Evolutionary conservation across 1,140 invertebrate species (phyloP).

Genomic region (Papilio xuthus): DNA sequence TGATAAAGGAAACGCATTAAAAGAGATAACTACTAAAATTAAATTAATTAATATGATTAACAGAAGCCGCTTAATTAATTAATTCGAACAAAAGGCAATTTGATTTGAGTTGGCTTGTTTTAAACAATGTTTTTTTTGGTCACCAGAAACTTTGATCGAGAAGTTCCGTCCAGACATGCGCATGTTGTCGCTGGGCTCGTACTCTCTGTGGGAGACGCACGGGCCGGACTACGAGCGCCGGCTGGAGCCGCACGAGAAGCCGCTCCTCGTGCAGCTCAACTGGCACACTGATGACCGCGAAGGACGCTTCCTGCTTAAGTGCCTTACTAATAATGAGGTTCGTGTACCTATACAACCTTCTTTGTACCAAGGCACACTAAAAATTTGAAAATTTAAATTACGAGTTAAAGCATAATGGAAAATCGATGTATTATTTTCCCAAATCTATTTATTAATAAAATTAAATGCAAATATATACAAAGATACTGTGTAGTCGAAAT

Average conservation of each 20-base stretch:
- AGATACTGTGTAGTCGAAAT: not conserved
- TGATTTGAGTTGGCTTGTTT: not conserved
- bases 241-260: constrained; percentile 94
- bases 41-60: not conserved
- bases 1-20: not conserved
- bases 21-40: not conserved
- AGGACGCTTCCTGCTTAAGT: constrained; percentile 96
- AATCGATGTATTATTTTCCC: not conserved
- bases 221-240: constrained; percentile 97
- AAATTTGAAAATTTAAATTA: no score
- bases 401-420: not conserved
- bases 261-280: constrained; percentile 98
- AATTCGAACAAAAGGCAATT: not conserved
- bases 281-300: constrained; percentile 99
- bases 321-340: constrained; percentile 69
- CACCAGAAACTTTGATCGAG: constrained; percentile 94
- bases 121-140: constrained; percentile 7
- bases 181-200: constrained; percentile 97
- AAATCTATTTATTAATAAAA: no score
- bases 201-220: constrained; percentile 98
- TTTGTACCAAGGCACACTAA: not conserved
- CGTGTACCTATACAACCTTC: not conserved
- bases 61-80: not conserved
- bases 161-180: constrained; percentile 99
- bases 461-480: not conserved